Percentiles rank a stretch among this genome's conserved stretches.
phyloP scores from a whole-genome alignment of 2,797 vertebrate species.

The Anomalospiza imberbis region DNA sequence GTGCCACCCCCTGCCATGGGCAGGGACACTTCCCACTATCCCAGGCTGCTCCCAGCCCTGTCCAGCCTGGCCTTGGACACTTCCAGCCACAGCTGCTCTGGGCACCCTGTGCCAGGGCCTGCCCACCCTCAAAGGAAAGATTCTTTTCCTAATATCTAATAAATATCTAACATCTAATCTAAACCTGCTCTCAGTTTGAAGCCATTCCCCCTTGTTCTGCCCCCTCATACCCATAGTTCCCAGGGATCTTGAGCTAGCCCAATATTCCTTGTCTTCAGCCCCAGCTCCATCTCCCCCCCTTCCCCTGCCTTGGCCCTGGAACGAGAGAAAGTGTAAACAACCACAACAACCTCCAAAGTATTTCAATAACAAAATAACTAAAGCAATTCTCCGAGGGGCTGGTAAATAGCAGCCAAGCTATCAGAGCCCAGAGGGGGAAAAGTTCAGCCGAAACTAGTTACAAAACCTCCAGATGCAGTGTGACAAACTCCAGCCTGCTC shows the following conservation, averaged over 20 bases:
- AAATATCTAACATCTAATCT: not conserved
- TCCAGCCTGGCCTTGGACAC: not conserved
- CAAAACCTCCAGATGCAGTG: conserved; percentile 39
- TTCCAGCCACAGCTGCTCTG: not conserved
- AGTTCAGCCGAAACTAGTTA: conserved; percentile 56
- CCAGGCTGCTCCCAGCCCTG: not conserved
- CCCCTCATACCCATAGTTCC: not conserved
- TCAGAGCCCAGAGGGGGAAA: conserved; percentile 52
- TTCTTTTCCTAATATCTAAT: not conserved
- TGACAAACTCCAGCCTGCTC: conserved; percentile 60
- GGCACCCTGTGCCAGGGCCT: not conserved
- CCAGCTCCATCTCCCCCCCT: not conserved
- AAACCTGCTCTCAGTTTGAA: not conserved
- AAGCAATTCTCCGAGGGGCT: conserved; percentile 39
- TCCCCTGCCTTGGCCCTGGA: not conserved
- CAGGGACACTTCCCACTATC: not conserved
- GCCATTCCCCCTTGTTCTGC: not conserved
- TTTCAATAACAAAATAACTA: conserved; percentile 63
- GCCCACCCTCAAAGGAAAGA: fast-evolving
- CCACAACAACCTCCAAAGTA: conserved; percentile 5
- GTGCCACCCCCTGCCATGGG: not conserved
- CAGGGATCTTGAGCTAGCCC: not conserved
- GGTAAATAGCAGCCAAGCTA: conserved; percentile 56
- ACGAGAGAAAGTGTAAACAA: conserved; percentile 14
- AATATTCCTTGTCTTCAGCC: not conserved